Conservation (phyloP, 2,797 vertebrate genomes). For the Halcyon leucocephala region DNA sequence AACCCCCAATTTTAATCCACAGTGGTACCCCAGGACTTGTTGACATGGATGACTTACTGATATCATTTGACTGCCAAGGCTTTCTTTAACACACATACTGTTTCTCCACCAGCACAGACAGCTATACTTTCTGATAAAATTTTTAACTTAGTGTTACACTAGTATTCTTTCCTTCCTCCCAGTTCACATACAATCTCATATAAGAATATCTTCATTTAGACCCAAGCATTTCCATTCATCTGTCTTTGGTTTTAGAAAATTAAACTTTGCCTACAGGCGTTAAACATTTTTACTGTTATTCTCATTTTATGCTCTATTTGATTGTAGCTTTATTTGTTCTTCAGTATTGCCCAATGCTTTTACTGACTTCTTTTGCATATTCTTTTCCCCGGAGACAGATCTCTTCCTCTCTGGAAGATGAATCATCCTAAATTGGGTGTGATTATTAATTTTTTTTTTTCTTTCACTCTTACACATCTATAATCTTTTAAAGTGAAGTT, state of each 20-base stretch:
- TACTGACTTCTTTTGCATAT: neutral
- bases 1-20: neutral
- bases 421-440: neutral
- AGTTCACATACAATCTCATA: neutral
- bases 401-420: neutral
- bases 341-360: neutral
- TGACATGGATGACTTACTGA: neutral
- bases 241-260: neutral
- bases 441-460: neutral
- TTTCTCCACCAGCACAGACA: neutral
- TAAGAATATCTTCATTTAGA: neutral
- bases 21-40: neutral
- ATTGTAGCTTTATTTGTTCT: neutral
- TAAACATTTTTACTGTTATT: neutral
- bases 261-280: neutral
- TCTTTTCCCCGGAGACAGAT: neutral
- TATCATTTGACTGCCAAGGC: neutral
- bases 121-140: neutral
- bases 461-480: neutral
- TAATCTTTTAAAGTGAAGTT: neutral
- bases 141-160: neutral
- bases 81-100: neutral
- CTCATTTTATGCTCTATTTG: neutral
- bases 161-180: neutral
- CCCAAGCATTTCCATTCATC: neutral